Percentiles rank a stretch among this genome's conserved stretches.
phyloP scores from a whole-genome alignment of 1,140 invertebrate genomes.

The Listronotus bonariensis region DNA sequence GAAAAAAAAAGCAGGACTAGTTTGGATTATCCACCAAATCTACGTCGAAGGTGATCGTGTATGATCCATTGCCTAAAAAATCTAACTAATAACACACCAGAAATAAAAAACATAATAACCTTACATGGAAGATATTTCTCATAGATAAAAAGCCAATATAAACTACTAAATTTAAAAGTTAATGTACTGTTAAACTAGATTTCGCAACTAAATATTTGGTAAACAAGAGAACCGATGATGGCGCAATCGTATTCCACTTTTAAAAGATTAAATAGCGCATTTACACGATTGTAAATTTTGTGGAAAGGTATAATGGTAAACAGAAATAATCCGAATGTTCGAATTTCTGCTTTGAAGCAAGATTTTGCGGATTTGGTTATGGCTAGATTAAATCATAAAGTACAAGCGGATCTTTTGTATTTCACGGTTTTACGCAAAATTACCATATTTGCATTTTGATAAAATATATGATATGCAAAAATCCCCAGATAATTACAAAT shows the following conservation, averaged over 20 bases:
- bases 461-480: not conserved
- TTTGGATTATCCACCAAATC: not conserved
- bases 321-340: conserved; percentile 23
- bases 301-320: conserved; percentile 18
- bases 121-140: conserved; percentile 18
- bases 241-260: conserved; percentile 11
- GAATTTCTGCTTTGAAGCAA: conserved; percentile 29
- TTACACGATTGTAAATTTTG: conserved; percentile 27
- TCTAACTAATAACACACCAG: conserved; percentile 9
- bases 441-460: conserved; percentile 17
- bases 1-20: not conserved
- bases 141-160: conserved; percentile 9
- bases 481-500: too few species aligned
- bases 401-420: conserved; percentile 19
- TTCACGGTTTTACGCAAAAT: not conserved
- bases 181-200: too few species aligned
- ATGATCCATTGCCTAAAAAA: not conserved
- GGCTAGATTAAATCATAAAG: conserved; percentile 22
- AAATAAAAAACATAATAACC: conserved; percentile 14
- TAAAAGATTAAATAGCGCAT: conserved; percentile 11
- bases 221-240: too few species aligned
- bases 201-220: too few species aligned
- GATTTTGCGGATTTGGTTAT: conserved; percentile 25
- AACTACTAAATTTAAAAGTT: conserved; percentile 1
- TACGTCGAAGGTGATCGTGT: not conserved